Evolutionary conservation across 35 echinoderm and acorn worm genomes (phyloP), one percentile per base, ranked within the genome.

Genomic region (Strongylocentrotus purpuratus): DNA sequence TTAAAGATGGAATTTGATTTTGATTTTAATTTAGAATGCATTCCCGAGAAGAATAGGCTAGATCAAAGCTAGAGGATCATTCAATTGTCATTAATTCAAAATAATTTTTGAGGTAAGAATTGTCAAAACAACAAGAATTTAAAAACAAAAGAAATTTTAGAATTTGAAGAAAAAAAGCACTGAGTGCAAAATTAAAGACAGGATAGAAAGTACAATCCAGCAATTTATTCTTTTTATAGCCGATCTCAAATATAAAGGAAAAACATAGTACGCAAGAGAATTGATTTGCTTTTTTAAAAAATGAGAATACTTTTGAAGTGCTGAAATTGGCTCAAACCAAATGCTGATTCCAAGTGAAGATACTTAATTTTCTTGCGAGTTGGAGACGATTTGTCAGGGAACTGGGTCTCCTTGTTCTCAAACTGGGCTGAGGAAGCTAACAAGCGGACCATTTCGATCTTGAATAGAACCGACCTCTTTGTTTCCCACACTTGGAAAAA

Each of bases 401-500:
- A 78, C 65, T 78, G 65, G 4, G 65, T 78, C 65, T 78, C 65
- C 65, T 78, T 78, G 65, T n/a, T 78, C 65, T 78, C 25, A 78
- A 7, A 8, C 25, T 78, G 22, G 5, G 20, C 65, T 78, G 65
- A n/a, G 65, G 22, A 78, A 78, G 65, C 65, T 78, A 78, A 78
- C 65, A 78, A 78, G 65, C 28, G 65, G 7, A 78, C 65, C 28
- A 78, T 78, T 78, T 78, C n/a, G 65, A 78, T 22, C 65, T 78
- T 78, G 65, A 78, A 78, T 78, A 78, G 65, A 78, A 78, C 65
- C 20, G 65, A 78, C 65, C 20, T 22, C 65, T 78, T 78, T 78
- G 65, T n/a, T 78, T 78, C 25, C 65, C 18, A 15, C 20, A 78
- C 65, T 78, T n/a, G 65, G 65, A 65, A 94, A 50, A 94, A 94